Conservation (phyloP, 1,140 invertebrate genomes). For the Agrypnia vestita region DNA sequence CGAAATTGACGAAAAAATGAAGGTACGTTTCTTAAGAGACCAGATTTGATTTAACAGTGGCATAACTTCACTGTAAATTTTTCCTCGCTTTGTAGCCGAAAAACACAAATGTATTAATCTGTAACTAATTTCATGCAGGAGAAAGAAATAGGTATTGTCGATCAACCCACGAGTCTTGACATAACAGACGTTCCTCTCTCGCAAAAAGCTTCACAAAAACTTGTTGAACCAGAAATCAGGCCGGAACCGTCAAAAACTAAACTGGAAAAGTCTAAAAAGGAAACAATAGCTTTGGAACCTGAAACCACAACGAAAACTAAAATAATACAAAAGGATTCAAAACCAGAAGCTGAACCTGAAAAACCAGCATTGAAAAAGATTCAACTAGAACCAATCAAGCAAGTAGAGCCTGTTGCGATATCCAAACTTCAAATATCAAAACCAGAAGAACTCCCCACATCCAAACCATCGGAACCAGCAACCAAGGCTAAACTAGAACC, state of each 20-base stretch:
- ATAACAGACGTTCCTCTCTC: neutral
- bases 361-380: constrained; percentile 7
- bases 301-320: neutral
- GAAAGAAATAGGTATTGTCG: constrained; percentile 13
- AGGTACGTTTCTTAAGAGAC: no score
- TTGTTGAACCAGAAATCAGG: constrained; percentile 14
- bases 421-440: constrained; percentile 2
- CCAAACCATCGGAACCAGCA: neutral
- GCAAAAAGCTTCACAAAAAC: constrained; percentile 8
- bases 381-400: neutral
- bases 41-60: no score
- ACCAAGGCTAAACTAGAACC: no score
- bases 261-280: neutral
- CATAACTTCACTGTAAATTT: no score
- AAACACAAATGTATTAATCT: no score
- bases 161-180: constrained; percentile 16
- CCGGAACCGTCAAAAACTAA: constrained; percentile 1
- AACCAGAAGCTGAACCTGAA: constrained; percentile 9
- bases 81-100: no score
- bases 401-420: neutral
- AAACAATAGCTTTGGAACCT: constrained; percentile 12
- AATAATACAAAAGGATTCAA: neutral
- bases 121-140: constrained; percentile 24
- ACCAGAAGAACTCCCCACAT: neutral
- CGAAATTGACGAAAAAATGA: no score